Conservation (phyloP, 2,797 vertebrate species). For the Poeciliopsis gracilis region DNA sequence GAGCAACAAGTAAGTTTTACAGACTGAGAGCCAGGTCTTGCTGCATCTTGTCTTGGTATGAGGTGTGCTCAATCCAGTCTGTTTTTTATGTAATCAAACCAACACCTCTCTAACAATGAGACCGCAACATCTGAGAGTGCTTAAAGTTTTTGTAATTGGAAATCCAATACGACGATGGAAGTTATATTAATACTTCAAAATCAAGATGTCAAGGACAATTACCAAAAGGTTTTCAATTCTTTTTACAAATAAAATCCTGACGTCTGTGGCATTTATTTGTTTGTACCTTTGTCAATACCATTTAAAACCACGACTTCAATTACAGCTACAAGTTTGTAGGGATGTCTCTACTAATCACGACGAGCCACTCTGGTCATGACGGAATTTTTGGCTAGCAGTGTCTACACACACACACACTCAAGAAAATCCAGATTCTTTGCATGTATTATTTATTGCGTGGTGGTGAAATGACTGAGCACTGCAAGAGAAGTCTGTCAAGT, state of each 20-base stretch:
- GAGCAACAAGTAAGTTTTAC: slow-evolving; percentile 20
- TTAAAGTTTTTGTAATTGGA: neutral
- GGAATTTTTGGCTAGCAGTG: neutral
- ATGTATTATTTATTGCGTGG: neutral
- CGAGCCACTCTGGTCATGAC: neutral
- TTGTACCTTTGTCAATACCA: neutral
- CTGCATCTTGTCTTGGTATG: slow-evolving; percentile 60
- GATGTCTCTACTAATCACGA: neutral
- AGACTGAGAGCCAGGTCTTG: slow-evolving; percentile 38
- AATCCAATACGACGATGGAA: neutral
- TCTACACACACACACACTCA: neutral
- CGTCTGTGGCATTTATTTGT: neutral
- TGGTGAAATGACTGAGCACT: neutral
- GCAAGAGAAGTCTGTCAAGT: neutral
- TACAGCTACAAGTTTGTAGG: neutral
- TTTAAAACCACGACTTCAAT: neutral
- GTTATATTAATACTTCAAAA: neutral
- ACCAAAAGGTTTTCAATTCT: neutral
- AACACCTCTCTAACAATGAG: slow-evolving; percentile 14
- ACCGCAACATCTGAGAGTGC: slow-evolving; percentile 2
- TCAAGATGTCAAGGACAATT: neutral
- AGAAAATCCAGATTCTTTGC: neutral
- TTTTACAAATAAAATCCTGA: neutral
- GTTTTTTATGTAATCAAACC: slow-evolving; percentile 28
- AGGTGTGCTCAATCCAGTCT: slow-evolving; percentile 38